A percentile compares a stretch with the other conserved stretches of the same genome.
phyloP scores from a whole-genome alignment of 2,113 vertebrate genomes.

The Crotalus viridis region DNA sequence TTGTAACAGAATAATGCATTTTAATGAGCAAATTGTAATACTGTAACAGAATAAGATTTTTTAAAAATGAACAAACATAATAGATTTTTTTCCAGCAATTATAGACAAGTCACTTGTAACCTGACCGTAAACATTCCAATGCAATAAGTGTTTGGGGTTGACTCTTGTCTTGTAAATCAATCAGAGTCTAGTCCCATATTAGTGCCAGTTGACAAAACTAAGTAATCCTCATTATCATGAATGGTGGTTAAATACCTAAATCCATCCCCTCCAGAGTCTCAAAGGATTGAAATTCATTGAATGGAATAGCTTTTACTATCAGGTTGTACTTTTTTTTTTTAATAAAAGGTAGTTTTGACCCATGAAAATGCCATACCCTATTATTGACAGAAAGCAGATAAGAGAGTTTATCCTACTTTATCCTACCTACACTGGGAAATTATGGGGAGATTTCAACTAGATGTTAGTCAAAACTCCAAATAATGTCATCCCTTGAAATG shows the following conservation, averaged over 20 bases:
- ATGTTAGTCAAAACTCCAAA: not conserved
- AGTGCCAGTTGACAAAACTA: slow-evolving; percentile 20
- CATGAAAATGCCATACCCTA: not conserved
- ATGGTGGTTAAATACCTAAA: slow-evolving; percentile 35
- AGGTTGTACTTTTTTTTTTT: not conserved
- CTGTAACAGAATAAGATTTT: not conserved
- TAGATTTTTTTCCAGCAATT: not conserved
- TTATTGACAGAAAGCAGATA: slow-evolving; percentile 6
- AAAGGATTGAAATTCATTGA: slow-evolving; percentile 26
- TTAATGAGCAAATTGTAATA: not conserved
- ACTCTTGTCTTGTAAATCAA: slow-evolving; percentile 25
- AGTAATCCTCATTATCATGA: slow-evolving; percentile 31
- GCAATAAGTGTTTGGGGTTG: slow-evolving; percentile 2
- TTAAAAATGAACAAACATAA: not conserved
- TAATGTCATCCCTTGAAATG: not conserved
- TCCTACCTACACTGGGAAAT: not conserved
- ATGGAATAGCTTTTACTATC: slow-evolving; percentile 20
- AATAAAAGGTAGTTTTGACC: not conserved
- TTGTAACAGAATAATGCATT: not conserved
- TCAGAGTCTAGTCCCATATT: slow-evolving; percentile 11
- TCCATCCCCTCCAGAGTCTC: slow-evolving; percentile 11
- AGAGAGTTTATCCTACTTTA: slow-evolving; percentile 1
- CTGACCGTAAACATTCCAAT: not conserved
- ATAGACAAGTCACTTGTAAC: not conserved
- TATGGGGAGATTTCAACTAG: not conserved